Evolutionary conservation across 2,113 vertebrate species (phyloP).

Genomic region (Alectura lathami): DNA sequence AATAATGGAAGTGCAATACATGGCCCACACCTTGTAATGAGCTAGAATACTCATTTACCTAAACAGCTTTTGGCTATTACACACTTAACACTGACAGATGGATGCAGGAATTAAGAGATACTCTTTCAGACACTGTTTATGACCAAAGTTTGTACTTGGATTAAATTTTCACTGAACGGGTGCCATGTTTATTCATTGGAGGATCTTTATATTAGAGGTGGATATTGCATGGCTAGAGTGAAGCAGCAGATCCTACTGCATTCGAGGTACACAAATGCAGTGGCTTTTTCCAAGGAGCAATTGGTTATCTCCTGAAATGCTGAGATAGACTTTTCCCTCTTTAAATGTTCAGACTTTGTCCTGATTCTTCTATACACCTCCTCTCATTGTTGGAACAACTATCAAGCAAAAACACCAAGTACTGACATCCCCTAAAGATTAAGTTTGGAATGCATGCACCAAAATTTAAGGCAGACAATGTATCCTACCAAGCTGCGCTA

Average conservation of each 20-base stretch:
- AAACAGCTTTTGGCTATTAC: neutral
- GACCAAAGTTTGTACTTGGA: neutral
- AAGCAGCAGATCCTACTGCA: neutral
- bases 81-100: neutral
- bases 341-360: neutral
- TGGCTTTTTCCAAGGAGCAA: neutral
- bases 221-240: neutral
- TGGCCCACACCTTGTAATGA: neutral
- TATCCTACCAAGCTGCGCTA: neutral
- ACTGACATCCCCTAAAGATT: neutral
- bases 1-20: fast-evolving
- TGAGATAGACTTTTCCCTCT: neutral
- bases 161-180: neutral
- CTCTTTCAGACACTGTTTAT: neutral
- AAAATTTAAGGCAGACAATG: neutral
- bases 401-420: neutral
- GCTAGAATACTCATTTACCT: neutral
- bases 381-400: neutral
- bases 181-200: neutral
- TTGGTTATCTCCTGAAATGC: neutral
- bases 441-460: fast-evolving
- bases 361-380: neutral
- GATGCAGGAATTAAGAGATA: neutral
- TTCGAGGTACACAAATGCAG: neutral
- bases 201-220: neutral